Conservation (phyloP, 2,113 vertebrate genomes). For the Percopsis transmontana region DNA sequence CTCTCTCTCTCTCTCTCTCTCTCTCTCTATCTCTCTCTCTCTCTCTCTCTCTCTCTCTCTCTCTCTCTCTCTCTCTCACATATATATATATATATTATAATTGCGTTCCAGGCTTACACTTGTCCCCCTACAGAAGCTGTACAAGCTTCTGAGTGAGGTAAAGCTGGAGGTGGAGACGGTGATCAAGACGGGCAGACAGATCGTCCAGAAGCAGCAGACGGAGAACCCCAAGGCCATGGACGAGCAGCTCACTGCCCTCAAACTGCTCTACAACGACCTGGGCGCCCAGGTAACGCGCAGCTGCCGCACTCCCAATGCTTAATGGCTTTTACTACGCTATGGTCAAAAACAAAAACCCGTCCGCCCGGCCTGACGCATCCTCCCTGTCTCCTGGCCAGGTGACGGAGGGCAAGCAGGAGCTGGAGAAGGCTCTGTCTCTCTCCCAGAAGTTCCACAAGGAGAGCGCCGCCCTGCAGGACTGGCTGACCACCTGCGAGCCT, state of each 20-base stretch:
- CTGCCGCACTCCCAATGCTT: not conserved
- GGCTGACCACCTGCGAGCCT: conserved; percentile 83
- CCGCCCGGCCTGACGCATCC: not conserved
- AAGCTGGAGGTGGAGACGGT: conserved; percentile 98
- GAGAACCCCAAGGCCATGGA: conserved; percentile 97
- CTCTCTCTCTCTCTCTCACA: too few species aligned
- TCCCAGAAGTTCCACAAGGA: conserved; percentile 88
- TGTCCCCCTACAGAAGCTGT: conserved; percentile 84
- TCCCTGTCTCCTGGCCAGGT: conserved; percentile 77
- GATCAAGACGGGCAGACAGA: conserved; percentile 97
- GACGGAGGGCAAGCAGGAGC: conserved; percentile 93
- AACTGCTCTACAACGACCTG: conserved; percentile 94
- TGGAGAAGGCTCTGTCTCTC: conserved; percentile 88
- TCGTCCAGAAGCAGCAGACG: conserved; percentile 97
- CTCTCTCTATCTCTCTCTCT: too few species aligned
- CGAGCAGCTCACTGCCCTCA: conserved; percentile 92
- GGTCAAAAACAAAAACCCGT: not conserved
- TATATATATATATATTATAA: not conserved
- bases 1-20: not conserved
- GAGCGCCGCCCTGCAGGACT: conserved; percentile 81
- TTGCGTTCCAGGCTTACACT: not conserved
- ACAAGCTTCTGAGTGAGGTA: conserved; percentile 95
- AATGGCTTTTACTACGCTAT: not conserved
- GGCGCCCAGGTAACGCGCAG: conserved; percentile 87
- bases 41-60: too few species aligned